These are phyloP conservation scores for Phaetusa simplex DNA, from an alignment of 2,113 vertebrate genomes.

Conservation along the genomic window DNA sequence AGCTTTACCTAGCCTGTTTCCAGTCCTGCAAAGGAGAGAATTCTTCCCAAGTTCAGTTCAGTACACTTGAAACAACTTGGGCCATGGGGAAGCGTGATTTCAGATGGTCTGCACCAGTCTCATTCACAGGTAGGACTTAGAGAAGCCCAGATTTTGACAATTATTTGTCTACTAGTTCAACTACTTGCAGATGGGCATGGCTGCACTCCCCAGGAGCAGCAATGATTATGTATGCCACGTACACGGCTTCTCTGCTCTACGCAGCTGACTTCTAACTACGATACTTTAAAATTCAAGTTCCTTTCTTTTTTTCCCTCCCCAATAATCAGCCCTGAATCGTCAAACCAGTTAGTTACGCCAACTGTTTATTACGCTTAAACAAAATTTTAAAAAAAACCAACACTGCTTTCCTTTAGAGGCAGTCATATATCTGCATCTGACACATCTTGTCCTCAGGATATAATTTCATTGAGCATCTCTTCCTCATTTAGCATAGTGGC, in stretches of 20 bases:
- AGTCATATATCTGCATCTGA: background rate
- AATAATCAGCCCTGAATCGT: background rate
- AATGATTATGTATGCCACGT: fast-evolving
- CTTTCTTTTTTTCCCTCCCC: background rate
- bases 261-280: background rate
- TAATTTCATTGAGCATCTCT: background rate
- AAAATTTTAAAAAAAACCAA: background rate
- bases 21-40: background rate
- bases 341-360: background rate
- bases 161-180: background rate
- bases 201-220: background rate
- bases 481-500: background rate
- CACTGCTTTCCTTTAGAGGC: background rate
- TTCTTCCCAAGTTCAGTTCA: background rate
- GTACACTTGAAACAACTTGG: background rate
- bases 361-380: background rate
- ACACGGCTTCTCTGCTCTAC: background rate
- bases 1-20: background rate
- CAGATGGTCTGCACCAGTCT: background rate
- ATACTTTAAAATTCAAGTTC: background rate
- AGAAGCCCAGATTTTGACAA: background rate
- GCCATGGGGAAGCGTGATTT: background rate
- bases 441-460: background rate
- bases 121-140: background rate
- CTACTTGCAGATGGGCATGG: background rate